Conservation (phyloP, 2,113 vertebrate genomes). For the Chelonoidis abingdonii region DNA sequence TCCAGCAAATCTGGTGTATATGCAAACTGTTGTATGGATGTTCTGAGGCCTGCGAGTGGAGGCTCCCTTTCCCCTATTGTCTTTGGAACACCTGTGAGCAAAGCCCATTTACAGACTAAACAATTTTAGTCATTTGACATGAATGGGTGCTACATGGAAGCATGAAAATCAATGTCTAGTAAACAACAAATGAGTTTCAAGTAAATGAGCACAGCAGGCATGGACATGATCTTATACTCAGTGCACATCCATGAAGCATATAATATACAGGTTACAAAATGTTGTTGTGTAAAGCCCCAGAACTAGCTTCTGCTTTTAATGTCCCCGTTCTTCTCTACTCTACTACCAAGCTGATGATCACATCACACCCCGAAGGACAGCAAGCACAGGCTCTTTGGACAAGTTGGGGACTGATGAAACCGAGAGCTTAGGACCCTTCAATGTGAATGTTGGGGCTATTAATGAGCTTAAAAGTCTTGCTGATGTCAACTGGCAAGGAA, state of each 20-base stretch:
- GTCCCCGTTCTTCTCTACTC: background rate
- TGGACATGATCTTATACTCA: background rate
- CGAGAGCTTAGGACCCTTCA: background rate
- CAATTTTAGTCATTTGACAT: background rate
- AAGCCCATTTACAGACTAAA: background rate
- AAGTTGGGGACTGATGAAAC: fast-evolving
- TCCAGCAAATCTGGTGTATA: background rate
- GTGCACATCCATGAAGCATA: background rate
- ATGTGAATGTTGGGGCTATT: background rate
- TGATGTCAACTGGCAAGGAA: background rate
- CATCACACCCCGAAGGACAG: background rate
- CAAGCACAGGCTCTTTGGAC: background rate
- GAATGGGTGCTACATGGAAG: background rate
- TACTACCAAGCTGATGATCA: background rate
- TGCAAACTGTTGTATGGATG: background rate
- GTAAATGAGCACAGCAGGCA: background rate
- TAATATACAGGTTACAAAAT: background rate
- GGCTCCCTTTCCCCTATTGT: background rate
- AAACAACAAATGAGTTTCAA: background rate
- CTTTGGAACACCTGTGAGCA: fast-evolving
- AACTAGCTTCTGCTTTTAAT: background rate
- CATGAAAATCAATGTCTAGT: background rate
- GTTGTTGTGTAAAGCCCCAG: background rate
- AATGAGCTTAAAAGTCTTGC: background rate
- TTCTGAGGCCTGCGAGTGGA: background rate